Evolutionary conservation across 2,113 vertebrate species (phyloP), one percentile per base, ranked within the genome.

Genomic region (Amphiprion ocellaris): DNA sequence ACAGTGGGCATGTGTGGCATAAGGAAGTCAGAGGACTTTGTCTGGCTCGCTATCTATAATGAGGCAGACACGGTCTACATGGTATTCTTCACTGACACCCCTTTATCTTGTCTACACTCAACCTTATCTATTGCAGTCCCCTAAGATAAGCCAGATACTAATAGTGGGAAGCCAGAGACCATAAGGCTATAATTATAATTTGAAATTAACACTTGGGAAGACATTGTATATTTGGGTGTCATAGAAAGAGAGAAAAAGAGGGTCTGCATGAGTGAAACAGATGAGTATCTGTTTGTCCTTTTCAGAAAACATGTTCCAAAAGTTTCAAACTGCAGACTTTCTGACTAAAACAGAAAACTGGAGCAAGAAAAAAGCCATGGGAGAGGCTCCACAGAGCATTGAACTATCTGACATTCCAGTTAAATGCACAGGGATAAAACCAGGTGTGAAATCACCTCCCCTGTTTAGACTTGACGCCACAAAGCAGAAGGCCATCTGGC

Each of bases 391-490:
- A 78, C 3, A 0, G 12, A 52, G 49, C 50, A 79, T 3, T 69
- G 59, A 79, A 74, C 47, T 60, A 71, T 80, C 30, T 87, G 80
- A 86, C 90, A 92, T 92, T 92, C 89, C 83, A 86, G 85, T 50
- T 84, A 79, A 89, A 83, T 47, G 47, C 64, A 69, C 37, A 53
- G 74, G 69, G 71, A 76, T 90, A 79, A 87, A 89, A 92, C 79
- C 93, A 94, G 92, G 91, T 95, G 93, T 92, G 77, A 92, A 68
- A 79, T 23, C 67, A 66, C 19, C 56, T 84, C 83, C 92, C 87
- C 72, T 89, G 91, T 94, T 92, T 85, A 68, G 91, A 90, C 90
- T 87, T 93, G 89, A 93, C 71, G 28, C 81, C 71, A 61, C 77
- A 66, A 82, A 78, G 83, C 79, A 87, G 62, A 77, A 69, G 68